Evolutionary conservation across 2,888 invertebrate species (phyloP).

Genomic region (Sepiola atlantica): DNA sequence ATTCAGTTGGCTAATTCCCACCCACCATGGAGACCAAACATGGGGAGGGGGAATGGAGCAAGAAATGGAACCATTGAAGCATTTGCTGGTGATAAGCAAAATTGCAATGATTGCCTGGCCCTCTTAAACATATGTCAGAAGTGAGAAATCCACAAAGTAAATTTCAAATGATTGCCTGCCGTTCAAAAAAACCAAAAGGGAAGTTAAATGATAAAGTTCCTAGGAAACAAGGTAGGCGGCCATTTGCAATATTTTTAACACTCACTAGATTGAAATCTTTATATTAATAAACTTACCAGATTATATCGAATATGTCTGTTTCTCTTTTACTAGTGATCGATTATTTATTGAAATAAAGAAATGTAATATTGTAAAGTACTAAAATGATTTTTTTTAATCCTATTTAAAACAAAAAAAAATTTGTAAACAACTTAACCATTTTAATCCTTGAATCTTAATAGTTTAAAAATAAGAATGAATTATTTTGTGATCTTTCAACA

Average conservation of each 20-base stretch:
- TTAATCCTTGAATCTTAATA: no score
- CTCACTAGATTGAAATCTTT: no score
- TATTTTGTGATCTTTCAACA: no score
- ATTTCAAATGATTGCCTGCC: not conserved
- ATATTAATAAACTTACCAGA: no score
- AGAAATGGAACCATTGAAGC: not conserved
- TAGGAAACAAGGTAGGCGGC: not conserved
- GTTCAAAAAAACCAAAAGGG: not conserved
- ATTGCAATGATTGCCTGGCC: not conserved
- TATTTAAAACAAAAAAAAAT: no score
- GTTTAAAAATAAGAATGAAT: no score
- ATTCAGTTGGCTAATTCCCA: slow-evolving; percentile 16
- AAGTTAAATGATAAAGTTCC: not conserved
- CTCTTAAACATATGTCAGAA: not conserved
- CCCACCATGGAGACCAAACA: not conserved
- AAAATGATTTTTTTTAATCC: no score
- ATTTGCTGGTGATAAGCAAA: not conserved
- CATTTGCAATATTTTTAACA: not conserved
- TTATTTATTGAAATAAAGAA: no score
- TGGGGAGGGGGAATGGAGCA: not conserved
- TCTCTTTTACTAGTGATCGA: no score
- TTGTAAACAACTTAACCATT: no score
- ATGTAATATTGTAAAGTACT: no score
- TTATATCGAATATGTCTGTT: no score
- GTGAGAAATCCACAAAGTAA: not conserved